Evolutionary conservation across 2,113 vertebrate species (phyloP).

Genomic region (Cyprinodon brontotheroides): DNA sequence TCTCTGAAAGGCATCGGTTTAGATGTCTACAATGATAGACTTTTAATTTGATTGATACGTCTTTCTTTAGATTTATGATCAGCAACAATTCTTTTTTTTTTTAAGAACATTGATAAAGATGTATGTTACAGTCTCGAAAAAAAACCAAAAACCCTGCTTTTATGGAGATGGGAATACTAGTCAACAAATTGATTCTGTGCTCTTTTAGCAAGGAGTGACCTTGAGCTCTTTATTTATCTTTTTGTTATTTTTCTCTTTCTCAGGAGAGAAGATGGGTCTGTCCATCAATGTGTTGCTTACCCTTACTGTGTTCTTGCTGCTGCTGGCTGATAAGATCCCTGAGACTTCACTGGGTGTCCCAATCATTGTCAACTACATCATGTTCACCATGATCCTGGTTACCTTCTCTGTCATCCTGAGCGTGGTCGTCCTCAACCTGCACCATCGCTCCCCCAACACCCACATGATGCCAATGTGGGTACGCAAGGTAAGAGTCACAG

Average conservation of each 20-base stretch:
- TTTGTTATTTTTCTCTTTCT: neutral
- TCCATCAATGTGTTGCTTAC: slow-evolving; percentile 92
- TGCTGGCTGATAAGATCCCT: slow-evolving; percentile 90
- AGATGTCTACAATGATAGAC: neutral
- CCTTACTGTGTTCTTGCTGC: slow-evolving; percentile 90
- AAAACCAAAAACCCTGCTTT: neutral
- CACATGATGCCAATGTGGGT: slow-evolving; percentile 91
- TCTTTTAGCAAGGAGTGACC: neutral
- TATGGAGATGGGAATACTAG: neutral
- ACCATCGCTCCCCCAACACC: slow-evolving; percentile 89
- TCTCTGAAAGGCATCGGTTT: neutral
- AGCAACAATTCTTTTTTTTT: no score
- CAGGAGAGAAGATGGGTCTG: slow-evolving; percentile 93
- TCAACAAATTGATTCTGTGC: neutral
- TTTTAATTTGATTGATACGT: neutral
- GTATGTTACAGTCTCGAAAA: neutral
- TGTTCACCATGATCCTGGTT: slow-evolving; percentile 92
- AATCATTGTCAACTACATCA: slow-evolving; percentile 92
- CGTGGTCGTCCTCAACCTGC: slow-evolving; percentile 90
- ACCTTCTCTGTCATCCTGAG: slow-evolving; percentile 91
- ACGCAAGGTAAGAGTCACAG: slow-evolving; percentile 79
- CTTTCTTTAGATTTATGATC: neutral
- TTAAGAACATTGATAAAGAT: no score
- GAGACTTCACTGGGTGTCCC: slow-evolving; percentile 90
- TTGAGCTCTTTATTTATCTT: neutral